Evolutionary conservation across 1,140 invertebrate species (phyloP).

Genomic region (Aphaenogaster floridana): DNA sequence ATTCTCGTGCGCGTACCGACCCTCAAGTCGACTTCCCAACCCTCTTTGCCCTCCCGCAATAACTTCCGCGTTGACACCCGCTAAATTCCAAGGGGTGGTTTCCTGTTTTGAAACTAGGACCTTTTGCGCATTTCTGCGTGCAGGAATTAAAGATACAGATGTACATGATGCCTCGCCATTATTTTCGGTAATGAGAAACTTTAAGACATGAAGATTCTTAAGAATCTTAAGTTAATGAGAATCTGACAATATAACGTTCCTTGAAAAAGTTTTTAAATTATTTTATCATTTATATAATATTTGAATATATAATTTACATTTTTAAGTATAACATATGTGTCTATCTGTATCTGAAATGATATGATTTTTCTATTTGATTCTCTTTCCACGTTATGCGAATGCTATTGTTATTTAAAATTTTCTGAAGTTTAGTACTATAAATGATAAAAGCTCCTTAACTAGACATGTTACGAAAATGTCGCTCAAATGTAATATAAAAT

Average conservation of each 20-base stretch:
- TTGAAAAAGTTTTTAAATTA: not conserved
- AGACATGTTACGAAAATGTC: not conserved
- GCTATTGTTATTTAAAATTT: not conserved
- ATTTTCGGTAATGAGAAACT: not conserved
- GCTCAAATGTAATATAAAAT: not conserved
- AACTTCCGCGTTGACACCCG: slow-evolving; percentile 71
- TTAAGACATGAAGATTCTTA: not conserved
- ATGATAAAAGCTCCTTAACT: not conserved
- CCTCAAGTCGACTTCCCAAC: slow-evolving; percentile 58
- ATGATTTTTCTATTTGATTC: not conserved
- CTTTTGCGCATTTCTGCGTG: slow-evolving; percentile 36
- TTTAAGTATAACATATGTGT: not conserved
- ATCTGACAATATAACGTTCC: not conserved
- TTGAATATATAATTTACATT: not conserved
- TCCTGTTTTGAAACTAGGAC: slow-evolving; percentile 43
- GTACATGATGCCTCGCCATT: not conserved
- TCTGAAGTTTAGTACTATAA: not conserved
- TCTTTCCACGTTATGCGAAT: not conserved
- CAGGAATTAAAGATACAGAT: not conserved
- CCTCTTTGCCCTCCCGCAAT: slow-evolving; percentile 55
- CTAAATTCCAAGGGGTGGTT: slow-evolving; percentile 58
- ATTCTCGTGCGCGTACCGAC: slow-evolving; percentile 52
- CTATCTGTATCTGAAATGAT: not conserved
- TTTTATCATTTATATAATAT: not conserved
- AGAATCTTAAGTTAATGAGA: not conserved